Conservation (phyloP, 1,140 invertebrate species). For the Drosophila lacertosa region DNA sequence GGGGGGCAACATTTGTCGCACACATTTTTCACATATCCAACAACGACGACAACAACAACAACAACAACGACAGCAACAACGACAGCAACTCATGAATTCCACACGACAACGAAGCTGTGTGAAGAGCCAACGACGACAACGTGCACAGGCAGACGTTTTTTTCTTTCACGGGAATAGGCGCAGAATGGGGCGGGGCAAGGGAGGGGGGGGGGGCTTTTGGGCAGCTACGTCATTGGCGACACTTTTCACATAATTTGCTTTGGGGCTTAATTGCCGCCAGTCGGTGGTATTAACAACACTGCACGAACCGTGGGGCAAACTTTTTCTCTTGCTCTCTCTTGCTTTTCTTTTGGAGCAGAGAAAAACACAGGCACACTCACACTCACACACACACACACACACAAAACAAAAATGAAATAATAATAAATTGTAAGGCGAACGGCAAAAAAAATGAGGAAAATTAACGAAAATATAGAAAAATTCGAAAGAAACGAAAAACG, state of each 20-base stretch:
- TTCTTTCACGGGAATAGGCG: background rate
- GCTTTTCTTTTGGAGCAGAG: too few relatives aligned
- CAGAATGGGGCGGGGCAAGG: background rate
- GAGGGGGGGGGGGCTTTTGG: background rate
- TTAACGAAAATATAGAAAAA: slow-evolving; percentile 7
- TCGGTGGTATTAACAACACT: slow-evolving; percentile 24
- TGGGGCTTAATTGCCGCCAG: slow-evolving; percentile 32
- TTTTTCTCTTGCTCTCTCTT: too few relatives aligned
- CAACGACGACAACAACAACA: slow-evolving; percentile 17
- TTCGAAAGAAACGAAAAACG: slow-evolving; percentile 6
- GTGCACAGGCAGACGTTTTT: slow-evolving; percentile 5
- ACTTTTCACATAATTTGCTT: slow-evolving; percentile 65
- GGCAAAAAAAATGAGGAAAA: slow-evolving; percentile 10
- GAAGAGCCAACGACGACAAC: slow-evolving; percentile 14
- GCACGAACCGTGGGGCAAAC: slow-evolving; percentile 12
- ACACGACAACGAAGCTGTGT: slow-evolving; percentile 42
- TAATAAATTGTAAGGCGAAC: too few relatives aligned
- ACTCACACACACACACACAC: too few relatives aligned
- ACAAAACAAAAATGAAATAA: too few relatives aligned
- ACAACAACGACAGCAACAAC: slow-evolving; percentile 24
- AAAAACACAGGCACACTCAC: too few relatives aligned
- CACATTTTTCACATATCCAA: slow-evolving; percentile 76
- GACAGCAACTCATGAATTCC: slow-evolving; percentile 37
- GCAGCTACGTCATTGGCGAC: slow-evolving; percentile 61
- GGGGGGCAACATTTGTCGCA: slow-evolving; percentile 67